Evolutionary conservation across 1,140 invertebrate genomes (phyloP).

Genomic region (Zaprionus tsacasi): DNA sequence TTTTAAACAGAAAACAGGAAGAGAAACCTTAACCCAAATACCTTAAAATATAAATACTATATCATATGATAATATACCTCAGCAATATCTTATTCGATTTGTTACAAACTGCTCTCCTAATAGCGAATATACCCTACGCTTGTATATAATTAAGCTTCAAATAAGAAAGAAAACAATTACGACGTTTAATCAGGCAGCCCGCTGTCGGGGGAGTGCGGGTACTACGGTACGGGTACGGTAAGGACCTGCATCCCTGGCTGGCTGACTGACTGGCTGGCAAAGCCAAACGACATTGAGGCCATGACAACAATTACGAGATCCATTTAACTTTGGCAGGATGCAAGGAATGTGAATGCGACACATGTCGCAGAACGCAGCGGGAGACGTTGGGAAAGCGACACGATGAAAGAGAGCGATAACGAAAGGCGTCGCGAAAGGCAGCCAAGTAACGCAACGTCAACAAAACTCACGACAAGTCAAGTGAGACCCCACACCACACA

Average conservation of each 20-base stretch:
- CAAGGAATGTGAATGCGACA: constrained; percentile 80
- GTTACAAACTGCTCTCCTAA: no score
- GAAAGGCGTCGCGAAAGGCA: constrained; percentile 23
- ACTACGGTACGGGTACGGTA: background rate
- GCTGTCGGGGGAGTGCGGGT: background rate
- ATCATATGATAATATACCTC: no score
- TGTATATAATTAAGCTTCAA: constrained; percentile 39
- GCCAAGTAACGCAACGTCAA: constrained; percentile 33
- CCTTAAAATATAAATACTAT: no score
- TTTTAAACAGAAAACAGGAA: no score
- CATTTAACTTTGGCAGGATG: constrained; percentile 81
- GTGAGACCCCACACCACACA: constrained; percentile 34
- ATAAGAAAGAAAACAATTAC: constrained; percentile 66
- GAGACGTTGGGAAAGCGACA: constrained; percentile 30
- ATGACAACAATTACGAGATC: constrained; percentile 80
- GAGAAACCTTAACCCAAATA: no score
- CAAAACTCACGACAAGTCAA: constrained; percentile 72
- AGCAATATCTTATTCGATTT: no score
- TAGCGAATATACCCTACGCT: background rate
- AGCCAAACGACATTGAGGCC: constrained; percentile 34
- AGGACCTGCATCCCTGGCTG: background rate
- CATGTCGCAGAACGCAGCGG: constrained; percentile 78
- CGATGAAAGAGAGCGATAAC: background rate
- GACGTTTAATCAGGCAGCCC: constrained; percentile 16
- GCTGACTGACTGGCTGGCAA: constrained; percentile 1